Evolutionary conservation across 2,113 vertebrate species (phyloP).

Genomic region (Sinocyclocheilus rhinocerous): DNA sequence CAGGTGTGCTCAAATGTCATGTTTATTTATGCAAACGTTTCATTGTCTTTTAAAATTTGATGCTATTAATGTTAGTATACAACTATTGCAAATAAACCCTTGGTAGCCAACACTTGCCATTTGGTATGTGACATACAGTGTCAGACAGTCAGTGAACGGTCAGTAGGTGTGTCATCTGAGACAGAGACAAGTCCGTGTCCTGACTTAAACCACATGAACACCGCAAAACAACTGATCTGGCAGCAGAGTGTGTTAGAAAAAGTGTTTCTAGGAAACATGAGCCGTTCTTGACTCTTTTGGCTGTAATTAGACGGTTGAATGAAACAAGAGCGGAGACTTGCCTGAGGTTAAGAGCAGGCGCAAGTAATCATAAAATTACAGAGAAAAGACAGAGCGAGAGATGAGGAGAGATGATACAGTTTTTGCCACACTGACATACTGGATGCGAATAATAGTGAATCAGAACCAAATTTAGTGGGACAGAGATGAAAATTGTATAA

Average conservation of each 20-base stretch:
- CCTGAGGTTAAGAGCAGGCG: constrained; percentile 10
- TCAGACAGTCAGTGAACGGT: constrained; percentile 7
- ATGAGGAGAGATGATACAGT: not conserved
- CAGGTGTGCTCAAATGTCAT: too few relatives aligned
- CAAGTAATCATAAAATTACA: constrained; percentile 12
- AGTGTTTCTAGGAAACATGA: constrained; percentile 11
- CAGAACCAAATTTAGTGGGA: constrained; percentile 30
- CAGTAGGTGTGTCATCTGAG: constrained; percentile 4
- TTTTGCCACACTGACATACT: constrained; percentile 9
- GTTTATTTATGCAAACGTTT: too few relatives aligned
- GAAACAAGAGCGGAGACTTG: constrained; percentile 27
- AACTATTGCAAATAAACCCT: not conserved
- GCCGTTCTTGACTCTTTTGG: constrained; percentile 11
- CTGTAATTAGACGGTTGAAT: constrained; percentile 23
- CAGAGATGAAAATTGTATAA: not conserved
- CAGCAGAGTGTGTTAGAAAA: not conserved
- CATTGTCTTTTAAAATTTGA: too few relatives aligned
- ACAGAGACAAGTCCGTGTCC: not conserved
- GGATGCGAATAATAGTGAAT: not conserved
- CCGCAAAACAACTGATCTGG: not conserved
- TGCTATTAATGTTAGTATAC: not conserved
- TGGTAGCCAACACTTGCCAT: not conserved
- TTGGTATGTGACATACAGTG: not conserved
- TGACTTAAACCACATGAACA: constrained; percentile 19
- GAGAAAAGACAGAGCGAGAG: constrained; percentile 9